phyloP scores from a whole-genome alignment of 2,888 invertebrate species.

The Steinernema hermaphroditum region DNA sequence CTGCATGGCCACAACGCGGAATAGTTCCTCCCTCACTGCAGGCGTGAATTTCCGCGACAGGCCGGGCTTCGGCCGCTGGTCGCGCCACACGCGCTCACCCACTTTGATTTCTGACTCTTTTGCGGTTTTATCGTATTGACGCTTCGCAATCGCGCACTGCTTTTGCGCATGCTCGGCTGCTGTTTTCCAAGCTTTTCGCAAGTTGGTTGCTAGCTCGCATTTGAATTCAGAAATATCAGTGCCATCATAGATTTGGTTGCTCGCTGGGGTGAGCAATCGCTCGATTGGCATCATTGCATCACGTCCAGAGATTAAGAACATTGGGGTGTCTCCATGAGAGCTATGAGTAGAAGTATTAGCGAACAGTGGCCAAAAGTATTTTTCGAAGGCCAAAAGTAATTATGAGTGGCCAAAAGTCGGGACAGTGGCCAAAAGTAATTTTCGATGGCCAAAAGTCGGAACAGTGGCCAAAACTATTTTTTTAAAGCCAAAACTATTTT shows the following conservation, averaged over 20 bases:
- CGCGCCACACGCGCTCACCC: background rate
- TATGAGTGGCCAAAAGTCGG: no score
- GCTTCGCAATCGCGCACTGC: background rate
- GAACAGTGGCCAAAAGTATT: no score
- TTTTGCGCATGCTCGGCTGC: slow-evolving; percentile 14
- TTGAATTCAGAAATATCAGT: slow-evolving; percentile 32
- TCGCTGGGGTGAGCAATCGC: slow-evolving; percentile 33
- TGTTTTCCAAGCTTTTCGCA: slow-evolving; percentile 35
- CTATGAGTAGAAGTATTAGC: slow-evolving; percentile 38
- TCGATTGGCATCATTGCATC: slow-evolving; percentile 40
- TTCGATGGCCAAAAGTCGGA: no score
- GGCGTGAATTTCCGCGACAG: background rate
- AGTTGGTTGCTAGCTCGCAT: background rate
- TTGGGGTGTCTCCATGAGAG: slow-evolving; percentile 40
- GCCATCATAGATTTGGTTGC: background rate
- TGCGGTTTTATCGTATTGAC: background rate
- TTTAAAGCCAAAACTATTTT: no score
- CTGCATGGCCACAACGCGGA: background rate
- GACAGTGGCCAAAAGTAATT: no score
- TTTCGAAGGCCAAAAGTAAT: no score
- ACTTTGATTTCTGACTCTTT: background rate
- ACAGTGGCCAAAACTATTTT: no score
- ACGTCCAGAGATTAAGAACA: slow-evolving; percentile 39
- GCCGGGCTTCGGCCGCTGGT: background rate
- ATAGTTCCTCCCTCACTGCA: background rate